Percentiles rank a stretch among this genome's conserved stretches.
phyloP scores from a whole-genome alignment of 2,888 invertebrate species.

The Parapristionchus giblindavisi region DNA sequence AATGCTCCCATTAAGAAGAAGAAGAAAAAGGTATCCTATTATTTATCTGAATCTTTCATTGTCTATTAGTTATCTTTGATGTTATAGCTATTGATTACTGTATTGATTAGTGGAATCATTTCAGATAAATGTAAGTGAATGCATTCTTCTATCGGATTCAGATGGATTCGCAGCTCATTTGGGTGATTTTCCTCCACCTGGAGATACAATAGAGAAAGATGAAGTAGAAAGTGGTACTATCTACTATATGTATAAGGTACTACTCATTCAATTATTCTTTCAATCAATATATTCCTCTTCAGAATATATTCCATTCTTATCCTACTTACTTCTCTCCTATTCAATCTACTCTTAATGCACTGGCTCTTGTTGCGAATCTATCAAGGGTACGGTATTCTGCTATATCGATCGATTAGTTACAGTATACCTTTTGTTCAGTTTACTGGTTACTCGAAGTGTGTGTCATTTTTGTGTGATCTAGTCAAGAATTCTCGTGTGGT shows the following conservation, averaged over 20 bases:
- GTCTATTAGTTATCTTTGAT: no score
- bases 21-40: conserved; percentile 5
- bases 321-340: conserved; percentile 29
- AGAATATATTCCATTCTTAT: conserved; percentile 27
- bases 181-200: conserved; percentile 29
- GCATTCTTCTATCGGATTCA: conserved; percentile 30
- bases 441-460: neutral
- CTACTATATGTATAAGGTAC: conserved; percentile 34
- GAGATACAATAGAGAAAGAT: conserved; percentile 23
- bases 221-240: conserved; percentile 31
- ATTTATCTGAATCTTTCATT: no score
- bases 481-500: neutral
- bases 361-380: conserved; percentile 3
- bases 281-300: neutral
- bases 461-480: conserved; percentile 9
- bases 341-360: conserved; percentile 10
- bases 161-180: conserved; percentile 31
- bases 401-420: neutral
- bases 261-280: neutral
- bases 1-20: conserved; percentile 15
- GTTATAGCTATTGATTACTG: conserved; percentile 1
- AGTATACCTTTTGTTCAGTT: conserved; percentile 7
- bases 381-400: neutral
- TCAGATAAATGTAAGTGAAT: conserved; percentile 22
- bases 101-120: neutral